A percentile compares a stretch with the other conserved stretches of the same genome.
Conservation (phyloP, 2,797 vertebrate genomes). For the Prunella strophiata region DNA sequence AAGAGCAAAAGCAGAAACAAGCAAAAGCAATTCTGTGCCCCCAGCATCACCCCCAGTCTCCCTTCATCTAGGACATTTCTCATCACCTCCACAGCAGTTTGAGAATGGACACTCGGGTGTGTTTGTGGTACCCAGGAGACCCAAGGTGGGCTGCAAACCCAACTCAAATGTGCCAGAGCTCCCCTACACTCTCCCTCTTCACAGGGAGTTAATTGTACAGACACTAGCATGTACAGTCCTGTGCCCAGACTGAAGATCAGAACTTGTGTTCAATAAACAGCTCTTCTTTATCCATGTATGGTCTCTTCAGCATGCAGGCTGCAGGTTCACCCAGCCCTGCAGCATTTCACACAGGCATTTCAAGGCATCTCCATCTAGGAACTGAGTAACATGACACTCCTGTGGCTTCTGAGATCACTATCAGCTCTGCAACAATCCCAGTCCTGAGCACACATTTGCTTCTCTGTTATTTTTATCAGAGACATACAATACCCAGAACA, state of each 20-base stretch:
- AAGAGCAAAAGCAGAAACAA: background rate
- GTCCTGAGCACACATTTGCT: background rate
- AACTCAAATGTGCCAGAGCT: background rate
- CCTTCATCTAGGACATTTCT: background rate
- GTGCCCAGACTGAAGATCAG: background rate
- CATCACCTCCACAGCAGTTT: background rate
- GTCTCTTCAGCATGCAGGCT: background rate
- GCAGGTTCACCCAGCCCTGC: background rate
- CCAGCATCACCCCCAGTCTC: background rate
- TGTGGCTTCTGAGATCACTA: background rate
- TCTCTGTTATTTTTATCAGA: background rate
- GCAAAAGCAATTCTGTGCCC: background rate
- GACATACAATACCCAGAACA: background rate
- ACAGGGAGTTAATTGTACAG: background rate
- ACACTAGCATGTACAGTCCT: no score
- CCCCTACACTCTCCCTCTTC: background rate
- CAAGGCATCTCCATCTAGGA: background rate
- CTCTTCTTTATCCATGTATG: background rate
- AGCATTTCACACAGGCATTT: background rate
- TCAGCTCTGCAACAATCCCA: background rate
- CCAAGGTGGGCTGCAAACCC: background rate
- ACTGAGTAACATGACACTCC: background rate
- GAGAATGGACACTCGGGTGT: background rate
- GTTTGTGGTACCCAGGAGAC: background rate
- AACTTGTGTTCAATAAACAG: background rate